A percentile compares a stretch with the other conserved stretches of the same genome.
phyloP scores from a whole-genome alignment of 2,888 invertebrate species.

The Xanthorhoe designata region DNA sequence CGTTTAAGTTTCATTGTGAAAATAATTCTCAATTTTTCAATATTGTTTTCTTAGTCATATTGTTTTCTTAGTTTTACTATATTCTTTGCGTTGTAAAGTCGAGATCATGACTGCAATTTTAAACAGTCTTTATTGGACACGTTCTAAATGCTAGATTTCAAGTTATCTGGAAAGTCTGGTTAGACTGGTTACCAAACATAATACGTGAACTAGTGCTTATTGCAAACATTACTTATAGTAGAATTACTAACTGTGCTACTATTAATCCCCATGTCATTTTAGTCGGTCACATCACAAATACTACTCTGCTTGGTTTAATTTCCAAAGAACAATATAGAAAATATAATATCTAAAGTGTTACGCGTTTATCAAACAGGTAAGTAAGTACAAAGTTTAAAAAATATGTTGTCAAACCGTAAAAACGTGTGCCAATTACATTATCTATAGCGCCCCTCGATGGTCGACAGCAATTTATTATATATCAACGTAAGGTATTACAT shows the following conservation, averaged over 20 bases:
- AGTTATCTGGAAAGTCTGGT: not conserved
- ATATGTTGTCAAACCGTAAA: no score
- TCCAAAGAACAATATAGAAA: not conserved
- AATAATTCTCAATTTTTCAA: no score
- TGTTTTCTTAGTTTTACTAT: not conserved
- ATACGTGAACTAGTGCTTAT: not conserved
- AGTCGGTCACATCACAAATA: not conserved
- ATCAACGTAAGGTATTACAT: no score
- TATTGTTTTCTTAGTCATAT: not conserved
- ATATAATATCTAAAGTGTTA: no score
- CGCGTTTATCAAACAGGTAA: no score
- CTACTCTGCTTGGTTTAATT: not conserved
- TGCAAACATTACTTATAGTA: not conserved
- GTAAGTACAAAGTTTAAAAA: no score
- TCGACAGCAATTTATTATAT: no score
- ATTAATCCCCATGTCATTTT: not conserved
- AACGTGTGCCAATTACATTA: no score
- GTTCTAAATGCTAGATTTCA: not conserved
- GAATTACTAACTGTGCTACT: no score
- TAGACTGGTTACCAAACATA: not conserved
- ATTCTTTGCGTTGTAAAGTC: not conserved
- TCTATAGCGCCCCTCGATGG: no score
- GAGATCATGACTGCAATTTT: not conserved
- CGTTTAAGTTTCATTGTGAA: not conserved
- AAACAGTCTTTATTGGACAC: not conserved